These are phyloP conservation scores for Drosophila nigromelanica DNA, from an alignment of 1,140 invertebrate species.

Conservation along the genomic window DNA sequence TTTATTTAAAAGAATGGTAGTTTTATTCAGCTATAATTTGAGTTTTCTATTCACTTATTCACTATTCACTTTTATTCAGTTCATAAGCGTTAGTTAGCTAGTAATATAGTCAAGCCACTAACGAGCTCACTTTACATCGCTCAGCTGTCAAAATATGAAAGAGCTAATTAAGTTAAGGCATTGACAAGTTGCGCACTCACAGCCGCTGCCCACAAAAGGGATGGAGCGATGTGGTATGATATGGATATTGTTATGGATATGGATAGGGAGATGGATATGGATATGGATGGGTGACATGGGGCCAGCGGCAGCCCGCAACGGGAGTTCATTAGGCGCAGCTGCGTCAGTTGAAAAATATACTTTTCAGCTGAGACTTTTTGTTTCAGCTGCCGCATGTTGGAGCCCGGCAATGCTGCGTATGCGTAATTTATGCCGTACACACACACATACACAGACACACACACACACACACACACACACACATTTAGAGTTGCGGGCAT, in stretches of 20 bases:
- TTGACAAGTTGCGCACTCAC: conserved; percentile 33
- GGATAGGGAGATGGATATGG: conserved; percentile 19
- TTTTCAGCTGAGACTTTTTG: conserved; percentile 60
- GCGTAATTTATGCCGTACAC: conserved; percentile 72
- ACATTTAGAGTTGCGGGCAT: conserved; percentile 5
- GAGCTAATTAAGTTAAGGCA: conserved; percentile 65
- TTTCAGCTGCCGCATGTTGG: conserved; percentile 22
- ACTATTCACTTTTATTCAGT: background rate
- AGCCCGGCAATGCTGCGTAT: conserved; percentile 61
- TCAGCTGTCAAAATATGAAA: conserved; percentile 59
- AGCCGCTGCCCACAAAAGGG: conserved; percentile 35
- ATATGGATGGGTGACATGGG: conserved; percentile 27
- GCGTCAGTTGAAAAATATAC: conserved; percentile 59
- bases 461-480: conserved; percentile 23
- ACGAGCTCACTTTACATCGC: conserved; percentile 53
- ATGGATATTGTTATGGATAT: conserved; percentile 14
- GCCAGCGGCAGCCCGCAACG: conserved; percentile 37
- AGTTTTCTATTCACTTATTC: background rate
- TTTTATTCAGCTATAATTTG: background rate
- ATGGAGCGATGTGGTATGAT: conserved; percentile 19
- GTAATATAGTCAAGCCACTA: conserved; percentile 50
- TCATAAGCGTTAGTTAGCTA: background rate
- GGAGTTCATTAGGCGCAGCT: conserved; percentile 72
- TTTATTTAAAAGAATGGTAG: no score
- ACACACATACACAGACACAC: conserved; percentile 25